Conservation (phyloP, 2,797 vertebrate species). For the Micromesistius poutassou region DNA sequence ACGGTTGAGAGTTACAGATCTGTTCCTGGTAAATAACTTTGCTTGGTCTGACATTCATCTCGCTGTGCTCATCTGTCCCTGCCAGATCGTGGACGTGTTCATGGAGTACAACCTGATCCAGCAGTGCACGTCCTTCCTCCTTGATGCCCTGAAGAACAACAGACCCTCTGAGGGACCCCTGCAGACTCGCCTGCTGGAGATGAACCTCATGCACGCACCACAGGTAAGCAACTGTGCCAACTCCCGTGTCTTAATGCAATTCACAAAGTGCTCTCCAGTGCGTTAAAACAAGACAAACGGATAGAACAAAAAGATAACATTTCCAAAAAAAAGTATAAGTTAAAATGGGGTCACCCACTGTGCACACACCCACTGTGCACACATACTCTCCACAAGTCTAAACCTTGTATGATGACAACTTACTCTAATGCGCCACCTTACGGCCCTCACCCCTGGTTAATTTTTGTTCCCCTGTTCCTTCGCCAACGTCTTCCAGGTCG, state of each 20-base stretch:
- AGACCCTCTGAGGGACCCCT: conserved; percentile 92
- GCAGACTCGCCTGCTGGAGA: conserved; percentile 92
- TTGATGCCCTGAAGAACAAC: conserved; percentile 95
- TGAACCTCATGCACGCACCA: conserved; percentile 98
- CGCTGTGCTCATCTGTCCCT: conserved; percentile 1
- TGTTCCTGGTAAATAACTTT: background rate
- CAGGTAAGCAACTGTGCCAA: conserved; percentile 74
- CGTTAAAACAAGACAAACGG: background rate
- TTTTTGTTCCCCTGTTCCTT: conserved; percentile 6
- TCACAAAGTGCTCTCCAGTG: too few relatives aligned
- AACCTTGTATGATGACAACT: background rate
- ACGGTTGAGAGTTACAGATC: too few relatives aligned
- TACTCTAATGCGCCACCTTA: background rate
- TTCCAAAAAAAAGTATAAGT: background rate
- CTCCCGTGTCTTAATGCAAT: background rate
- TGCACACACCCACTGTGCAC: background rate
- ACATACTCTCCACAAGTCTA: background rate
- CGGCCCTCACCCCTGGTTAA: background rate
- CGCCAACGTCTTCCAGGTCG: conserved; percentile 74
- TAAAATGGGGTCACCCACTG: background rate
- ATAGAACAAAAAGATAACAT: too few relatives aligned
- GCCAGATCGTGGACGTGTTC: conserved; percentile 94
- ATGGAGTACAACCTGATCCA: conserved; percentile 98
- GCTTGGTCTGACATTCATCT: background rate
- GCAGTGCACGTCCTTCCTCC: conserved; percentile 92